Base-by-base conservation (phyloP, 1,140 invertebrate species). In the Polyergus mexicanus region DNA sequence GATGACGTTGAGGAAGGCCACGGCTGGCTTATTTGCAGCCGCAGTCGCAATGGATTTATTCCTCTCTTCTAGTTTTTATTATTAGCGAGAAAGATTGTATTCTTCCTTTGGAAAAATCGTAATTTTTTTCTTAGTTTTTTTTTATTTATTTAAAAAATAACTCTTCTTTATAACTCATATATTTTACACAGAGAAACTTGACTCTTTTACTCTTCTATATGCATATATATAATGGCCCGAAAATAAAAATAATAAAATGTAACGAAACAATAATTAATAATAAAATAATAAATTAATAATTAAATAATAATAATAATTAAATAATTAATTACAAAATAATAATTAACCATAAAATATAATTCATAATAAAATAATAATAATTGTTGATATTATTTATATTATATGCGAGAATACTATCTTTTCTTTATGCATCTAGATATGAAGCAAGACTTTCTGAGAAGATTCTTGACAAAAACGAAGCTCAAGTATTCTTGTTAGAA, bases 1-100 rank as follows among this genome's bases (percentile, higher is more conserved):
- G 77, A 65, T 63, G 65, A 72, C 68, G 44, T 89, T 68, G 71
- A 51, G 88, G 83, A 88, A 88, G 83, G 88, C 76, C 88, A 86
- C 69, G 86, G 85, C 69, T 84, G 44, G 80, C 32, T 32, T n/a
- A n/a, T n/a, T 35, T 65, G 72, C 72, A 77, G 72, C 60, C 66
- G 81, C 81, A 65, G 32, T 41, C 44, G 47, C 63, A n/a, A 47
- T 38, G 54, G 22, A n/a, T 11, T 76, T 32, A 77, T 65, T 68
- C 69, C 38, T 3, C 28, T 11, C 1, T 4, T 16, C 3, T 13
- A 28, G 32, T 69, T 69, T 25, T 68, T 22, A 25, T 13, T 38
- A 62, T 74, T 22, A 54, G 22, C 25, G 35, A 58, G 38, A 58
- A 51, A 51, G 1, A 62, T 72, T 38, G 6, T 72, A 3, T 47